These are phyloP conservation scores for Danaus plexippus DNA, from an alignment of 1,140 invertebrate species.

Conservation along the genomic window DNA sequence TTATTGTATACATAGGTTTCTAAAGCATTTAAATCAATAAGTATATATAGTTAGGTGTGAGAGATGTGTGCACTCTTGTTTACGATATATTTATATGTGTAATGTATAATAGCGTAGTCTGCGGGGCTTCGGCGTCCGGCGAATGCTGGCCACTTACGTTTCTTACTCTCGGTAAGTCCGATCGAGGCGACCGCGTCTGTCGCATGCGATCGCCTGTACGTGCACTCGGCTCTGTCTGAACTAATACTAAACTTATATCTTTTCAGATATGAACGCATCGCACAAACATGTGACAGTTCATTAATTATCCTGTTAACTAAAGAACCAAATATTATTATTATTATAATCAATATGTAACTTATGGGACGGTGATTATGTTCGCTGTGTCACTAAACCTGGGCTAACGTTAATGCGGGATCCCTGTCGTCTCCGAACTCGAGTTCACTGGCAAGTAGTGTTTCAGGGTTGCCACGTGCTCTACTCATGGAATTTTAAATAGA, in stretches of 20 bases:
- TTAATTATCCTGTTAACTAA: constrained; percentile 29
- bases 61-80: constrained; percentile 32
- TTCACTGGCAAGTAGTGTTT: constrained; percentile 7
- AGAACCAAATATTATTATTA: constrained; percentile 69
- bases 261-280: constrained; percentile 55
- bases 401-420: constrained; percentile 28
- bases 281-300: constrained; percentile 44
- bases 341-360: constrained; percentile 57
- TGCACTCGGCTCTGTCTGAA: not conserved
- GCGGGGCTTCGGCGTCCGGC: constrained; percentile 30
- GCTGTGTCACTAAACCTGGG: constrained; percentile 30
- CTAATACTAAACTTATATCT: constrained; percentile 12
- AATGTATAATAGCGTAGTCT: constrained; percentile 43
- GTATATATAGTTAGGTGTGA: constrained; percentile 12
- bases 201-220: not conserved
- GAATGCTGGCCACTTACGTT: constrained; percentile 40
- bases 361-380: constrained; percentile 51
- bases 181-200: not conserved
- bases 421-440: constrained; percentile 10
- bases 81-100: constrained; percentile 48
- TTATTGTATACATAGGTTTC: constrained; percentile 48
- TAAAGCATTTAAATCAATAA: constrained; percentile 49
- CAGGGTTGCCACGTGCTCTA: constrained; percentile 6
- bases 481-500: constrained; percentile 19
- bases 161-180: constrained; percentile 50